Evolutionary conservation across 92 coral and sea anemone species (phyloP), one percentile per base, ranked within the genome.

Genomic region (Phenganax stokvisi): DNA sequence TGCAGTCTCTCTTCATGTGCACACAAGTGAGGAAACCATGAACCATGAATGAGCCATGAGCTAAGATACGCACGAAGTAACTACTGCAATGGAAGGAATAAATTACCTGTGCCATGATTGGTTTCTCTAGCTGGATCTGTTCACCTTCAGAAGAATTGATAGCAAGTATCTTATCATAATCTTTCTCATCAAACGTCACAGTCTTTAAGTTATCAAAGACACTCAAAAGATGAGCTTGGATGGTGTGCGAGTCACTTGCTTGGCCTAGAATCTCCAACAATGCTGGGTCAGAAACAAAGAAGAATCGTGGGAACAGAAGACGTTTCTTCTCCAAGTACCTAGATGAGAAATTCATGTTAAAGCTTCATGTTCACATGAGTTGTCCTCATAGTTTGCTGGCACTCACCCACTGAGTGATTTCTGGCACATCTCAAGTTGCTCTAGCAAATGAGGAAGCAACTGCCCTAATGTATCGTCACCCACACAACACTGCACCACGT

Each of bases 271-370:
- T 96, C 87, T 96, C 99, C 85, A 96, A 74, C 68, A 96, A 85
- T 47, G 99, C 99, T 10, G 99, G 99, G 66, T 96, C 99, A 27
- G 99, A 96, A 86, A 96, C 99, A 86, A 96, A 96, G 90, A 96
- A 96, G 85, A 96, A 96, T 11, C 99, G 99, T 8, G 99, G 99
- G 84, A 96, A 96, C 63, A 96, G 85, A 72, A 96, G 89, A 79
- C 99, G 97, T 80, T 96, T 96, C 96, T 96, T 96, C 73, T 96
- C 99, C 72, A 96, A 87, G 74, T 96, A 96, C 30, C 99, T 96
- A 31, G 54, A 72, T 62, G 7, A 57, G 15, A 16, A 16, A 28
- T 63, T 47, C 7, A 6, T 0, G 61, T 28, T 60, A 10, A 37
- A 54, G 11, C 4, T 47, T 29, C 47, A 37, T 37, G 47, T 37